Conservation (phyloP, 1,140 invertebrate species). For the Battus philenor region DNA sequence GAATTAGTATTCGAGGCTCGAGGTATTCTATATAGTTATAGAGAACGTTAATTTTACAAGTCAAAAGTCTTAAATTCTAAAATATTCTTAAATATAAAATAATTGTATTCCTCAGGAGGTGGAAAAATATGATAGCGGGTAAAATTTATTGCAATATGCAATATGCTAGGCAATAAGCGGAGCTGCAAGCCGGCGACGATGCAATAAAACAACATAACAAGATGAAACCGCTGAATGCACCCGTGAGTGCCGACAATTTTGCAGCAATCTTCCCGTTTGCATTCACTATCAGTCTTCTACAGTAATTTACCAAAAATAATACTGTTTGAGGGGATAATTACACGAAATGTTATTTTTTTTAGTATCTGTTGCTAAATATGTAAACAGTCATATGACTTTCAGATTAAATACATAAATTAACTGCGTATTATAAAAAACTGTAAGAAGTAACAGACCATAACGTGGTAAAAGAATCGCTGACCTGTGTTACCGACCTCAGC, state of each 20-base stretch:
- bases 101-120: too few relatives aligned
- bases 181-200: slow-evolving; percentile 6
- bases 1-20: too few relatives aligned
- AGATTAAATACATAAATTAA: not conserved
- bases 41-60: too few relatives aligned
- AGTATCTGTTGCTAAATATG: too few relatives aligned
- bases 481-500: slow-evolving; percentile 10
- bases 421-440: not conserved
- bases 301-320: not conserved
- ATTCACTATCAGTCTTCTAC: not conserved
- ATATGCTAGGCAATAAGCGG: slow-evolving; percentile 10
- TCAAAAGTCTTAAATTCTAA: too few relatives aligned
- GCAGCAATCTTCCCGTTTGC: not conserved
- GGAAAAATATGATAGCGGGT: not conserved
- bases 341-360: too few relatives aligned
- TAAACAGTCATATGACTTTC: too few relatives aligned
- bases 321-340: too few relatives aligned
- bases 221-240: slow-evolving; percentile 9
- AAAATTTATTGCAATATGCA: slow-evolving; percentile 8
- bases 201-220: slow-evolving; percentile 15
- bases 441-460: slow-evolving; percentile 6
- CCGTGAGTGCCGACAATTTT: slow-evolving; percentile 8
- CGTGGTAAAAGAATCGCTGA: slow-evolving; percentile 10
- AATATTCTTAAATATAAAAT: too few relatives aligned
- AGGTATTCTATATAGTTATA: too few relatives aligned